Base-by-base conservation (phyloP, 2,797 vertebrate genomes). In the Morus bassanus region DNA sequence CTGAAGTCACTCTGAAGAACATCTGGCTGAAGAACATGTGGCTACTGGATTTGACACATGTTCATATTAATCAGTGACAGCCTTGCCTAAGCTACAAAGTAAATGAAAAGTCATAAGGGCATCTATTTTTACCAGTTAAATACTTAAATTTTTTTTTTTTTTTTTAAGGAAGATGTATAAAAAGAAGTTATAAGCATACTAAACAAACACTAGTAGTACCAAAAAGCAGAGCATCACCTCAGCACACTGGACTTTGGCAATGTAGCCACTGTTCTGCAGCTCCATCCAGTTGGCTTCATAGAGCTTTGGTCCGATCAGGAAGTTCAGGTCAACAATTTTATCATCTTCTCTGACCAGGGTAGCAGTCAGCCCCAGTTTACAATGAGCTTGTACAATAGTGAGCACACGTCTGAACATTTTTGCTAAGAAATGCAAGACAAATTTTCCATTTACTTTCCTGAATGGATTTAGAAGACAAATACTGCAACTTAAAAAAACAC, bases 231-330 rank as follows among this genome's bases (percentile, higher is more conserved):
- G 80, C 48, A 93, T 97, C 95, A 99, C 99, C 98, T 99, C 99
- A 43, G 99, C 99, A 97, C 99, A 99, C 97, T 99, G 99, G 91
- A 99, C 99, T 98, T 99, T 99, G 51, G 99, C 99, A 31, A 99
- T 99, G 96, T 99, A 99, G 61, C 99, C 99, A n/a, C 98, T 99
- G 98, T 99, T 99, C 97, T 99, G 99, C 79, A 99, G 97, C 93
- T 99, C 99, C 99, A 99, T 99, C 99, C 99, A 99, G 97, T 99
- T 99, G 65, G 99, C 99, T 97, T 99, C 99, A 33, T 98, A 99
- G 11, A 99, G 98, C 74, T 99, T 99, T 39, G 99, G 99, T 56
- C 99, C 99, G 2, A 99, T 99, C 43, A 99, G 98, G 95, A 99
- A 99, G 98, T 99, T 99, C 78, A 99, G 98, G 97, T 99, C 99